These are phyloP conservation scores for Fragum sueziense DNA, from an alignment of 2,888 invertebrate genomes.

Conservation along the genomic window DNA sequence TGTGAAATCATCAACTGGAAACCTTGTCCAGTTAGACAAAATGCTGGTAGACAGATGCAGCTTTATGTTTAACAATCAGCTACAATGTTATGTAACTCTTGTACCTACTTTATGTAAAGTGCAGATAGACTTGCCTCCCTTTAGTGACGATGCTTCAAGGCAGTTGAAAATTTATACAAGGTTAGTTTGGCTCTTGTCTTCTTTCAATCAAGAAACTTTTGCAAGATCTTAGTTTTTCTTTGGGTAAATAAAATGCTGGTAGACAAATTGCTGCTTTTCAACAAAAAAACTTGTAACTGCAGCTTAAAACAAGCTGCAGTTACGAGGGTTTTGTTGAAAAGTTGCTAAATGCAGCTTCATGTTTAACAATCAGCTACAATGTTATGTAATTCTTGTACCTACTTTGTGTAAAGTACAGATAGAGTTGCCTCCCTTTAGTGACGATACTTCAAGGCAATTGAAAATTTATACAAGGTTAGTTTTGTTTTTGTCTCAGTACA, in stretches of 20 bases:
- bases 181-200: too few relatives aligned
- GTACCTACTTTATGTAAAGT: constrained; percentile 6
- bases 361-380: constrained; percentile 25
- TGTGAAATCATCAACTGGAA: constrained; percentile 24
- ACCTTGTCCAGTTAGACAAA: constrained; percentile 31
- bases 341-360: constrained; percentile 35
- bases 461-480: constrained; percentile 37
- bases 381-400: constrained; percentile 23
- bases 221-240: too few relatives aligned
- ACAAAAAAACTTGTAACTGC: too few relatives aligned
- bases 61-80: constrained; percentile 22
- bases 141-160: constrained; percentile 2
- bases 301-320: too few relatives aligned
- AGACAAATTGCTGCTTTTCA: too few relatives aligned
- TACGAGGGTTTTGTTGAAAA: too few relatives aligned
- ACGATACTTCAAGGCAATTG: constrained; percentile 12
- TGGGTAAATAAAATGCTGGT: constrained; percentile 29
- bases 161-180: constrained; percentile 30
- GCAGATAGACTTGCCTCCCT: constrained; percentile 34
- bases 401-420: constrained; percentile 27
- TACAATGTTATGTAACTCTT: constrained; percentile 34
- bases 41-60: constrained; percentile 34
- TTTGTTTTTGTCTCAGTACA: too few relatives aligned
- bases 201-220: too few relatives aligned
- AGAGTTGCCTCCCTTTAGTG: constrained; percentile 20